Evolutionary conservation across 2,888 invertebrate species (phyloP), one percentile per base, ranked within the genome.

Genomic region (Apocheima hispidaria): DNA sequence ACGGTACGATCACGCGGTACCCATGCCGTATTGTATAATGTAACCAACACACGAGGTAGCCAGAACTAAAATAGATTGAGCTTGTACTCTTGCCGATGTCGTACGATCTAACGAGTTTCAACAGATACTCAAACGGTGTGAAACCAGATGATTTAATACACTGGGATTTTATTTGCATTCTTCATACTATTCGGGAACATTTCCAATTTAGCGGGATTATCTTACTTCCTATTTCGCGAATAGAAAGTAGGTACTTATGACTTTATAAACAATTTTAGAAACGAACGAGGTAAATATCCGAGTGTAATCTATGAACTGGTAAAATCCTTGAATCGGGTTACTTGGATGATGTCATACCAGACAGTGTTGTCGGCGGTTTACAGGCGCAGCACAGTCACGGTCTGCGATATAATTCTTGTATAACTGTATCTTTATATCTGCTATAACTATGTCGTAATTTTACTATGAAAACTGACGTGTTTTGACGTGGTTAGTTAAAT

Each of bases 1-100:
- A 46, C 4, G 59, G 48, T 59, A 66, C 65, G 69, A 33, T 59
- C 46, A 53, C 52, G 52, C 69, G 58, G 59, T 68, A 66, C 57
- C 23, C 61, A 68, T 53, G 62, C 69, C 66, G 70, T 66, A 73
- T 72, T 69, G 71, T 72, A 74, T 65, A 69, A 69, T 66, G 52
- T 65, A 58, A 59, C 61, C 40, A 63, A 69, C 71, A 75, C 61
- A 77, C 74, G 72, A 76, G 76, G 70, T 73, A 78, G 87, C 90
- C 88, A 90, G 87, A 76, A 84, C 87, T 70, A 78, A 90, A 90
- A 90, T 90, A 90, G 89, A 82, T 67, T 66, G 81, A 82, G 85
- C 87, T 82, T 82, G 82, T 81, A 81, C 83, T 83, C 55, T 55
- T 60, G n/a, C n/a, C n/a, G n/a, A n/a, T n/a, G 54, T 54, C 60